Evolutionary conservation across 2,113 vertebrate species (phyloP).

Genomic region (Brachyhypopomus gauderio): DNA sequence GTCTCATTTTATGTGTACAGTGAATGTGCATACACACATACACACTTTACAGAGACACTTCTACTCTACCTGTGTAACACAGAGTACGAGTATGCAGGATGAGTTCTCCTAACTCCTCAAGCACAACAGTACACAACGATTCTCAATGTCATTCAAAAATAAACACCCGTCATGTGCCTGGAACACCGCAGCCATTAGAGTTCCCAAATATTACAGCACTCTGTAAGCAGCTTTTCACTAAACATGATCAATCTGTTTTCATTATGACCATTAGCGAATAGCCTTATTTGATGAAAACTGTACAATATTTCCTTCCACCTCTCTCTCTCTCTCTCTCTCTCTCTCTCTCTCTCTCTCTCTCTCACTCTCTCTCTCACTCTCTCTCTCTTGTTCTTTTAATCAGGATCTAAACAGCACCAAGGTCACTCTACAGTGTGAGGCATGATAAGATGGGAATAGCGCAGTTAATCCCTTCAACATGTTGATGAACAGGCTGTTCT

Average conservation of each 20-base stretch:
- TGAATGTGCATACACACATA: conserved; percentile 3
- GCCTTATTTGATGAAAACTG: background rate
- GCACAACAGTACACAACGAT: background rate
- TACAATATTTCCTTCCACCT: no score
- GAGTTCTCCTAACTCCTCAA: background rate
- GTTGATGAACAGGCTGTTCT: conserved; percentile 74
- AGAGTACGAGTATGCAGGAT: background rate
- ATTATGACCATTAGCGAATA: conserved; percentile 16
- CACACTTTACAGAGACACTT: conserved; percentile 25
- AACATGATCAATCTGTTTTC: no score
- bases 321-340: conserved; percentile 42
- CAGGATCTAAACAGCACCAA: conserved; percentile 76
- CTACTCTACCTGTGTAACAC: background rate
- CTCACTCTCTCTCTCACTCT: conserved; percentile 55
- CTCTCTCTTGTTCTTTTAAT: conserved; percentile 67
- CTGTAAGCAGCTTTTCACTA: background rate
- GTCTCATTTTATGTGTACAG: conserved; percentile 15
- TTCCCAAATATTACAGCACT: background rate
- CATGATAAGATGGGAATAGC: conserved; percentile 69
- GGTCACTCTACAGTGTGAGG: conserved; percentile 72
- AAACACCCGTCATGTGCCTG: background rate
- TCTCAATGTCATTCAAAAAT: conserved; percentile 6
- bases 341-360: conserved; percentile 52
- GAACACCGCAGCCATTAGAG: background rate
- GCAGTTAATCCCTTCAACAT: conserved; percentile 76